Base-by-base conservation (phyloP, 2,888 invertebrate species). In the Syritta pipiens region DNA sequence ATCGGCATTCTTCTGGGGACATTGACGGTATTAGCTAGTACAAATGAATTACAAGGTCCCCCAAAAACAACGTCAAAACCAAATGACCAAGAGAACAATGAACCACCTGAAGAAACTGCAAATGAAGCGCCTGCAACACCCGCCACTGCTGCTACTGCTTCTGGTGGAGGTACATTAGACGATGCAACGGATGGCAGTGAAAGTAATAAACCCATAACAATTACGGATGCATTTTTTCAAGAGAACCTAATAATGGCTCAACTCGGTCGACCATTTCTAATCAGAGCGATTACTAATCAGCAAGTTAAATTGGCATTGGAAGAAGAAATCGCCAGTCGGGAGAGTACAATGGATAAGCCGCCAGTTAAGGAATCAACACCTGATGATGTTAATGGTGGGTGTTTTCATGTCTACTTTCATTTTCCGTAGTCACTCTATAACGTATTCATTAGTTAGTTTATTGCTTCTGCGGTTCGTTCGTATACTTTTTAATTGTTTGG, bases 371-470 rank as follows among this genome's bases (percentile, higher is more conserved):
- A 88, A 20, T 84, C 74, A 4, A 84, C 85, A 1, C 83, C 84
- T 81, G 51, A 89, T 84, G 90, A 95, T 81, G 89, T 91, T 84
- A 93, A 94, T 91, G 93, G 94, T 93, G 86, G 65, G 48, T 75
- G n/a, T n/a, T n/a, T n/a, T n/a, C n/a, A n/a, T n/a, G n/a, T n/a
- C n/a, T n/a, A n/a, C 3, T 4, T 4, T 1, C 10, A 35, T 35
- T 4, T 35, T 35, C 12, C 10, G 14, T 12, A 1, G 35, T 35
- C n/a, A n/a, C n/a, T n/a, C n/a, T n/a, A n/a, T n/a, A n/a, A n/a
- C n/a, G n/a, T n/a, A n/a, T n/a, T n/a, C n/a, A n/a, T n/a, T n/a
- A n/a, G n/a, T n/a, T n/a, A n/a, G n/a, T n/a, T n/a, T n/a, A n/a
- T n/a, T n/a, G n/a, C n/a, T n/a, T n/a, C n/a, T n/a, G n/a, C n/a